Evolutionary conservation across 2,113 vertebrate species (phyloP).

Genomic region (human (Homo sapiens)): DNA sequence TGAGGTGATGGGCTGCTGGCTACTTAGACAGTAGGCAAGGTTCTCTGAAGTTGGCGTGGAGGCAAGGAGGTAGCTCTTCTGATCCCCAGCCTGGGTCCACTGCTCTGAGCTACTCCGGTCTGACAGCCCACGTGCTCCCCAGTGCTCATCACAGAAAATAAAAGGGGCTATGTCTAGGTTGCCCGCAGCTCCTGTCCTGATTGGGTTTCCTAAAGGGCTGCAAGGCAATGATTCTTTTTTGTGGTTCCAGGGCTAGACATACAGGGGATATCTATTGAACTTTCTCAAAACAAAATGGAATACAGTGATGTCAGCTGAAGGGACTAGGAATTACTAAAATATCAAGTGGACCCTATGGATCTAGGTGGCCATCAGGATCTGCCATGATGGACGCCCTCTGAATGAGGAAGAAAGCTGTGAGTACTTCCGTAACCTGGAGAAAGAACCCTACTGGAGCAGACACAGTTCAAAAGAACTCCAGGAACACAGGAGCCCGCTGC

Average conservation of each 20-base stretch:
- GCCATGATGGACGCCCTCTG: rapidly evolving
- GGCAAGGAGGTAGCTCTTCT: neutral
- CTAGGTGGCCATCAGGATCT: neutral
- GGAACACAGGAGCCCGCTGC: neutral
- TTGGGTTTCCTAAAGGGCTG: neutral
- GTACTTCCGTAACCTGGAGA: neutral
- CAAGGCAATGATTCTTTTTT: neutral
- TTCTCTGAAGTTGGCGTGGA: neutral
- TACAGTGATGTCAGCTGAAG: neutral
- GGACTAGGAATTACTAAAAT: neutral
- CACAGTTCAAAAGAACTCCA: rapidly evolving
- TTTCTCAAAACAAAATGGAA: neutral
- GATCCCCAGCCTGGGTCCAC: neutral
- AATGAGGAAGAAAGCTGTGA: neutral
- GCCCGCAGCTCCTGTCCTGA: neutral
- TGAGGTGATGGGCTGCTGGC: neutral
- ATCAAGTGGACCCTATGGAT: too few species aligned
- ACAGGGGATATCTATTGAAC: neutral
- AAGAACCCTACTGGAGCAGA: neutral
- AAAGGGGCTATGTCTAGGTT: too few species aligned
- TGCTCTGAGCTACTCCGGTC: neutral
- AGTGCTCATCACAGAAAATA: too few species aligned
- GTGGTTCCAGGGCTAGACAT: neutral
- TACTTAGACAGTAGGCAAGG: neutral
- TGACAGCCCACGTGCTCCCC: rapidly evolving